Evolutionary conservation across 1,140 invertebrate species (phyloP), one percentile per base, ranked within the genome.

Genomic region (Drosophila littoralis): DNA sequence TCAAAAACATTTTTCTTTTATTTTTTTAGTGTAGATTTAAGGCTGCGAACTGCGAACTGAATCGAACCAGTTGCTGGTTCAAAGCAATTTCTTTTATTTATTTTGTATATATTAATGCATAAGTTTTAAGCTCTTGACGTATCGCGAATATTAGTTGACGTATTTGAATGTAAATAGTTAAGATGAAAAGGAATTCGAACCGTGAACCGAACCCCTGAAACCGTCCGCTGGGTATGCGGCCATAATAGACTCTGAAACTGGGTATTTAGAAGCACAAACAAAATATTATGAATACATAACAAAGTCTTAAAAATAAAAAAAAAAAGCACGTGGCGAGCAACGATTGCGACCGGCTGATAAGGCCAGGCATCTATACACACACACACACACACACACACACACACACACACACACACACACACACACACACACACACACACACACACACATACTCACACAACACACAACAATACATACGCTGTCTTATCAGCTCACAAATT

Each of bases 401-500:
- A 48, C 13, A 48, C 12, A 32, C 32, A 38, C 10, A 22, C 12
- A 36, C 54, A 35, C 15, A 50, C 45, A 40, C 64, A 67, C 54
- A 40, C 45, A 51, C 46, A 43, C 40, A 64, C 28, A 43, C 48
- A 51, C n/a, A 32, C 9, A n/a, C n/a, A 45, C 57, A 35, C 50
- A 48, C 13, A 48, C 12, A 32, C 32, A 38, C 10, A 22, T 7
- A 36, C 54, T n/a, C n/a, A n/a, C n/a, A n/a, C n/a, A n/a, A n/a
- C n/a, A n/a, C n/a, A n/a, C n/a, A n/a, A n/a, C n/a, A n/a, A 22
- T 17, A 50, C 45, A 40, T 54, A 67, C 54, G 33, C 15, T 38
- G n/a, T 45, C 6, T 45, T 70, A 75, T 75, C 72, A 75, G 43
- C 51, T 12, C 17, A 55, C 33, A 36, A 73, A 75, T 75, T 69